Base-by-base conservation (phyloP, 2,113 vertebrate species). In the Melanotaenia duboulayi region DNA sequence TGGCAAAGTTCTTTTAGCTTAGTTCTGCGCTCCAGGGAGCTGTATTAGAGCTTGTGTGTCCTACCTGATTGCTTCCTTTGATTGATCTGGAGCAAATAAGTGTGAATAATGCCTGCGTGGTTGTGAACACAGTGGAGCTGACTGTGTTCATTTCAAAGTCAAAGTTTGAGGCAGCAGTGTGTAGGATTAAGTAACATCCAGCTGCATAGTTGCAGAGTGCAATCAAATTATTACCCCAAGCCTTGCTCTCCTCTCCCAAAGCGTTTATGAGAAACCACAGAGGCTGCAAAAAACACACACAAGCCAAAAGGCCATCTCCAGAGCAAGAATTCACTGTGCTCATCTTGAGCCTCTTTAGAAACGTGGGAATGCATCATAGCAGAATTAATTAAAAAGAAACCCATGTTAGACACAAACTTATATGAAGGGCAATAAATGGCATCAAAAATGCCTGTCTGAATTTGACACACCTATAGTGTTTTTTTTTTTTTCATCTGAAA, bases 1-100 rank as follows among this genome's bases (percentile, higher is more conserved):
- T 85, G 65, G 44, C 39, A 35, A 11, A 14, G 52, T 64, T 23
- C 3, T 65, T 68, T 58, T 39, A 77, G 28, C 72, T 62, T 49
- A 17, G 28, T 71, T 39, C 37, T 65, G 48, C 48, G 57, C 70
- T 32, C 32, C 42, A 19, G 20, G 20, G 54, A 64, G 20, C 10
- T 14, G n/a, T 50, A 44, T 24, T 57, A 58, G 52, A 62, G 55
- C 20, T 35, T 77, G 49, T 48, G 22, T 46, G n/a, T 24, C 61
- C 39, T 9, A 65, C 12, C 55, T 13, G 51, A 46, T 42, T 23
- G 46, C 64, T 56, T 63, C 55, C 68, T 59, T 19, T 1, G 23
- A 51, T 55, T 78, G 16, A 65, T 65, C 12, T 49, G 54, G 28
- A 46, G 71, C 25, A 54, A 71, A 76, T 17, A 66, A 42, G 54